These are phyloP conservation scores for Cephalopachus bancanus DNA, from an alignment of 2,797 vertebrate species.

Conservation along the genomic window DNA sequence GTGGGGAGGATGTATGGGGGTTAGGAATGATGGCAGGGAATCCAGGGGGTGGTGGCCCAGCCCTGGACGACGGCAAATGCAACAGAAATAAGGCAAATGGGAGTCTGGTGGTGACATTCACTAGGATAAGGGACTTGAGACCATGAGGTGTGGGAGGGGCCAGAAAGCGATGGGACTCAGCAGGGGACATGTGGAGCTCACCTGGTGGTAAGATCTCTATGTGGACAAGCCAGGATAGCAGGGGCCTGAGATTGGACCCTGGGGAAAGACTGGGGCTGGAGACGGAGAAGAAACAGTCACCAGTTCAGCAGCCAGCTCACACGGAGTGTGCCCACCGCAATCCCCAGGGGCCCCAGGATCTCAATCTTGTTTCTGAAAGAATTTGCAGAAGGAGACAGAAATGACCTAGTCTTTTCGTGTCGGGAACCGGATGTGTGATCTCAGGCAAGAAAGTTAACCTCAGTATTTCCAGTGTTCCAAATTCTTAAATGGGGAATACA, in stretches of 20 bases:
- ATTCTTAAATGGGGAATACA: slow-evolving; percentile 34
- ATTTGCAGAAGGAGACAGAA: background rate
- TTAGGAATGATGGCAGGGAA: background rate
- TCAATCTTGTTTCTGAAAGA: background rate
- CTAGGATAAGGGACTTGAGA: background rate
- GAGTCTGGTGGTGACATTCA: background rate
- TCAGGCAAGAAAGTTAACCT: slow-evolving; percentile 39
- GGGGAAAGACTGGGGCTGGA: background rate
- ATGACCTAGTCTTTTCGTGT: background rate
- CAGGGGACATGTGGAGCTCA: background rate
- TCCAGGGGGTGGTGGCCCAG: background rate
- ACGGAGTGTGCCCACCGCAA: background rate
- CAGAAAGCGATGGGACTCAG: background rate
- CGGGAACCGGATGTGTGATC: slow-evolving; percentile 6
- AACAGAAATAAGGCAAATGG: background rate
- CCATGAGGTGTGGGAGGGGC: background rate
- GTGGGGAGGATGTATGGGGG: background rate
- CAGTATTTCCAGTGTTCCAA: slow-evolving; percentile 36
- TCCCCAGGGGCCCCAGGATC: background rate
- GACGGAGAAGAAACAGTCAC: background rate
- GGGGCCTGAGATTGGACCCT: background rate
- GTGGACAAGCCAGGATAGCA: background rate
- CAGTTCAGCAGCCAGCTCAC: background rate
- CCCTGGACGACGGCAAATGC: background rate
- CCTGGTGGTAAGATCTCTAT: background rate